phyloP scores from a whole-genome alignment of 2,113 vertebrate genomes.

The Leuciscus idus region DNA sequence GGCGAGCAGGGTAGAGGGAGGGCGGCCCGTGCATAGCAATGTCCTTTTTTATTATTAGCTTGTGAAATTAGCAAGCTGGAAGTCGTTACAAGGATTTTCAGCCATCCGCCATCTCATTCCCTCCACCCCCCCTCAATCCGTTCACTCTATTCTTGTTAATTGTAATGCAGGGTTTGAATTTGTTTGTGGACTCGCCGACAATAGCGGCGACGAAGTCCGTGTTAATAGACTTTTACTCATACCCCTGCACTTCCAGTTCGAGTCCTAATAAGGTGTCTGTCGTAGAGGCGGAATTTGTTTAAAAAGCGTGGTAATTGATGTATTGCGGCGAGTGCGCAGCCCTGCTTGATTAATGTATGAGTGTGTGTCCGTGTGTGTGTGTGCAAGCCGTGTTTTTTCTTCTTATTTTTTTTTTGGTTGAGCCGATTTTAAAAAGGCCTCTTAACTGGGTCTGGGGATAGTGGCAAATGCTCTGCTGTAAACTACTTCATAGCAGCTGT shows the following conservation, averaged over 20 bases:
- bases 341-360: conserved; percentile 90
- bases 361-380: conserved; percentile 64
- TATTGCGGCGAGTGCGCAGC: conserved; percentile 81
- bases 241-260: conserved; percentile 73
- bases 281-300: conserved; percentile 87
- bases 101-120: conserved; percentile 45
- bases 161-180: conserved; percentile 86
- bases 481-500: conserved; percentile 80
- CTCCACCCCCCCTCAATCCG: background rate
- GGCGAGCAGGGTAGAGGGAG: conserved; percentile 77
- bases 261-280: conserved; percentile 88
- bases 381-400: background rate
- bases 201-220: conserved; percentile 74
- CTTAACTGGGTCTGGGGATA: conserved; percentile 86
- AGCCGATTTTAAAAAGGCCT: conserved; percentile 85
- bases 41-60: conserved; percentile 90
- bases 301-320: conserved; percentile 88
- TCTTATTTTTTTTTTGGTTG: conserved; percentile 69
- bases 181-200: conserved; percentile 86
- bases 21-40: conserved; percentile 87
- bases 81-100: conserved; percentile 87
- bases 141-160: conserved; percentile 73
- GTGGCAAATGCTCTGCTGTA: conserved; percentile 78
- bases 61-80: conserved; percentile 93
- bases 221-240: conserved; percentile 84